phyloP scores from a whole-genome alignment of 2,113 vertebrate species.

The Chloebia gouldiae region DNA sequence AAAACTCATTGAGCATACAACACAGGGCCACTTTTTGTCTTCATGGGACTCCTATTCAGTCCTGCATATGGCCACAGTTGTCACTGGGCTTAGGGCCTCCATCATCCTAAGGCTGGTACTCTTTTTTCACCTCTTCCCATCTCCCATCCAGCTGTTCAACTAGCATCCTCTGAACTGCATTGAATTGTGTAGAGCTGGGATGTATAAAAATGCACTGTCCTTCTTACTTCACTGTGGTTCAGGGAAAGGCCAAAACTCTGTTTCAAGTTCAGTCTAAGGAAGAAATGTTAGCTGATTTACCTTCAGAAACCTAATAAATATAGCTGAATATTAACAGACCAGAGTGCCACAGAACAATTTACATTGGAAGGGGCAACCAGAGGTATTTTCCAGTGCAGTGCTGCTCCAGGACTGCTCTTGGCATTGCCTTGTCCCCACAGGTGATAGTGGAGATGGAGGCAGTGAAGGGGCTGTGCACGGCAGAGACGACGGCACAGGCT shows the following conservation, averaged over 20 bases:
- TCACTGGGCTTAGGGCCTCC: not conserved
- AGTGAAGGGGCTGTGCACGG: not conserved
- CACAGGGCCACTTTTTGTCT: not conserved
- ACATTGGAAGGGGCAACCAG: not conserved
- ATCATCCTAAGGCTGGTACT: not conserved
- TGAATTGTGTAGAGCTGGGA: not conserved
- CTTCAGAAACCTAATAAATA: not conserved
- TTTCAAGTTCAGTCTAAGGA: not conserved
- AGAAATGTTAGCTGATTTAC: not conserved
- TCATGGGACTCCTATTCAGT: not conserved
- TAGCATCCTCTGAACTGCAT: not conserved
- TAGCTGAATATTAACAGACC: not conserved
- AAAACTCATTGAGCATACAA: not conserved
- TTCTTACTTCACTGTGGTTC: not conserved
- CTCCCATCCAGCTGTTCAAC: not conserved
- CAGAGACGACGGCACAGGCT: not conserved
- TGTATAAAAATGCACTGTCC: not conserved
- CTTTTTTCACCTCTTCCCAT: not conserved
- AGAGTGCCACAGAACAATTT: not conserved
- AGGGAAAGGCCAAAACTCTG: not conserved
- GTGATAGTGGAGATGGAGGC: not conserved
- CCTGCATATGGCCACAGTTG: not conserved
- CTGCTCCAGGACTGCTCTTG: not conserved
- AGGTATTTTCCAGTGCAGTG: not conserved
- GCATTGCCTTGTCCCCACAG: not conserved